These are phyloP conservation scores for Amorpha juglandis DNA, from an alignment of 2,888 invertebrate genomes.

Conservation along the genomic window DNA sequence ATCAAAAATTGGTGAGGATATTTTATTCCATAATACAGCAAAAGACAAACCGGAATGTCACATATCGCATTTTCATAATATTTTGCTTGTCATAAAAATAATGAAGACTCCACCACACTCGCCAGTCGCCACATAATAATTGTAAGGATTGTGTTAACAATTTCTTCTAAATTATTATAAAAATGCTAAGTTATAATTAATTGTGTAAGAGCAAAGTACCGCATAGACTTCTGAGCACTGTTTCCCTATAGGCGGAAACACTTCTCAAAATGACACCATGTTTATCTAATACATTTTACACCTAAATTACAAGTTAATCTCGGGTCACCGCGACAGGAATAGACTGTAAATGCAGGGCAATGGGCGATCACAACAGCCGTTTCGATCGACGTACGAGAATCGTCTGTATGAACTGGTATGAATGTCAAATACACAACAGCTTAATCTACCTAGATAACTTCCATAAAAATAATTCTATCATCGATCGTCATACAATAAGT, in stretches of 20 bases:
- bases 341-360: slow-evolving; percentile 78
- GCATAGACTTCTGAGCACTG: slow-evolving; percentile 74
- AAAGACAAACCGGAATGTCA: slow-evolving; percentile 85
- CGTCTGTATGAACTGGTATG: slow-evolving; percentile 63
- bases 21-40: slow-evolving; percentile 85
- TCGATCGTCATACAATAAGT: slow-evolving; percentile 79
- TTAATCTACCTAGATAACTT: slow-evolving; percentile 83
- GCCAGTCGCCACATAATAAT: slow-evolving; percentile 73
- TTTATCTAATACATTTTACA: slow-evolving; percentile 79
- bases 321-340: slow-evolving; percentile 74
- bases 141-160: slow-evolving; percentile 75
- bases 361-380: slow-evolving; percentile 70
- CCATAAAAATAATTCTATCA: slow-evolving; percentile 80
- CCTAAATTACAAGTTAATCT: slow-evolving; percentile 81
- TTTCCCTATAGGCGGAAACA: slow-evolving; percentile 65
- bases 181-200: slow-evolving; percentile 84
- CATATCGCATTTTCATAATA: slow-evolving; percentile 76
- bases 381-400: slow-evolving; percentile 57
- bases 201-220: slow-evolving; percentile 81
- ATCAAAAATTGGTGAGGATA: slow-evolving; percentile 79
- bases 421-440: slow-evolving; percentile 82
- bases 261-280: slow-evolving; percentile 73
- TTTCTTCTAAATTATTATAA: slow-evolving; percentile 83
- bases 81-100: slow-evolving; percentile 77
- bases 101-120: slow-evolving; percentile 74